Conservation (phyloP, 1,140 invertebrate species). For the Drosophila bocqueti region DNA sequence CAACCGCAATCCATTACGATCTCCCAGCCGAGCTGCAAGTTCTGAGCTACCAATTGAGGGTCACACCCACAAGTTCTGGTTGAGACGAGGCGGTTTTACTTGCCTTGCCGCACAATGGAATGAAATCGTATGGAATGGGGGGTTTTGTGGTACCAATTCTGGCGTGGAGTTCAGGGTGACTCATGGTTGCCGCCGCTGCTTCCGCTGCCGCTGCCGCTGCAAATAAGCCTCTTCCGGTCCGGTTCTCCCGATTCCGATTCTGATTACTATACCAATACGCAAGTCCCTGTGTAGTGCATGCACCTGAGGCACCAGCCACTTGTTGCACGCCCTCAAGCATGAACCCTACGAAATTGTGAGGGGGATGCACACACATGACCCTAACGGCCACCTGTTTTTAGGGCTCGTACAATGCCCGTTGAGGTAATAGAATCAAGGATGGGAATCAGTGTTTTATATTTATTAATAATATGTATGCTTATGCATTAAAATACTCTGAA, state of each 20-base stretch:
- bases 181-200: slow-evolving; percentile 8
- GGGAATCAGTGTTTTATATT: too few relatives aligned
- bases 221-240: slow-evolving; percentile 73
- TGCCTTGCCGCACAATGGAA: slow-evolving; percentile 23
- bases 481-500: too few relatives aligned
- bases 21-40: neutral
- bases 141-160: slow-evolving; percentile 15
- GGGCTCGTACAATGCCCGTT: too few relatives aligned
- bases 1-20: slow-evolving; percentile 44
- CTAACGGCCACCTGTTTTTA: slow-evolving; percentile 19
- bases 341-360: slow-evolving; percentile 11
- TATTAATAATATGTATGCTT: too few relatives aligned
- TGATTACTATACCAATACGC: neutral
- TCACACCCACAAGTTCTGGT: slow-evolving; percentile 45
- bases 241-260: slow-evolving; percentile 3
- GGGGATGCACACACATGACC: slow-evolving; percentile 1
- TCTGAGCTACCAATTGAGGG: slow-evolving; percentile 5
- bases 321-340: slow-evolving; percentile 52
- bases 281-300: neutral
- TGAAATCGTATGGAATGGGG: neutral
- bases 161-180: slow-evolving; percentile 16
- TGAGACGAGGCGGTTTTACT: slow-evolving; percentile 18
- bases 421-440: neutral
- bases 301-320: slow-evolving; percentile 42
- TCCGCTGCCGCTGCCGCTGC: slow-evolving; percentile 47